Evolutionary conservation across 2,113 vertebrate species (phyloP).

Genomic region (Thamnophis sirtalis): DNA sequence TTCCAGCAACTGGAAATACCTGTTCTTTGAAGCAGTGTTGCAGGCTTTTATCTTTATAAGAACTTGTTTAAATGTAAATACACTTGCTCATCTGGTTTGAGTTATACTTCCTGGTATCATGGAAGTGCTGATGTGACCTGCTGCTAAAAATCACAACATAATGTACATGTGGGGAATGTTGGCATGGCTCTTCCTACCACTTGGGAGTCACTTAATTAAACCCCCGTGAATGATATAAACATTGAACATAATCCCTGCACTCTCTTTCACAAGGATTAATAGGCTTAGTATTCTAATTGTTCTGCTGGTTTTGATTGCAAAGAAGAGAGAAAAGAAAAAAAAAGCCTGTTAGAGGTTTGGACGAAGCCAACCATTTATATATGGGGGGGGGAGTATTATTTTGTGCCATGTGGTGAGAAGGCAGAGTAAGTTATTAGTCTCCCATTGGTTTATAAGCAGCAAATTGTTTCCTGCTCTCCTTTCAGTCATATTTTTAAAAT

Average conservation of each 20-base stretch:
- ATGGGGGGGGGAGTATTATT: neutral
- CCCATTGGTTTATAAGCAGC: neutral
- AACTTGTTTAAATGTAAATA: neutral
- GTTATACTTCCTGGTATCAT: neutral
- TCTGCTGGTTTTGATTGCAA: neutral
- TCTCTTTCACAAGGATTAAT: slow-evolving; percentile 8
- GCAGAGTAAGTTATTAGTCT: neutral
- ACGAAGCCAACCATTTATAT: neutral
- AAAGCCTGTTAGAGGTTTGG: neutral
- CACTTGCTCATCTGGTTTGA: slow-evolving; percentile 15
- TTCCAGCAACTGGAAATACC: slow-evolving; percentile 23
- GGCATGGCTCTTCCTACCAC: slow-evolving; percentile 8
- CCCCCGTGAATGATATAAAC: slow-evolving; percentile 2
- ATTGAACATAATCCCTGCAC: slow-evolving; percentile 6
- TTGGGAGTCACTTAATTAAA: slow-evolving; percentile 26
- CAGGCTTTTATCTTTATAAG: slow-evolving; percentile 12
- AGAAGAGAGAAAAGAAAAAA: neutral
- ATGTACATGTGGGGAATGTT: neutral
- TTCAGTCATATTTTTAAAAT: neutral
- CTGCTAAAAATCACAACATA: slow-evolving; percentile 15
- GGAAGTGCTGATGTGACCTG: neutral
- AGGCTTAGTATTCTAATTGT: slow-evolving; percentile 10
- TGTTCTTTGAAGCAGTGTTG: slow-evolving; percentile 14
- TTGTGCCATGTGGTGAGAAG: neutral
- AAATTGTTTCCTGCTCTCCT: no score